Conservation (phyloP, 2,797 vertebrate genomes). For the Enteromius paludinosus region DNA sequence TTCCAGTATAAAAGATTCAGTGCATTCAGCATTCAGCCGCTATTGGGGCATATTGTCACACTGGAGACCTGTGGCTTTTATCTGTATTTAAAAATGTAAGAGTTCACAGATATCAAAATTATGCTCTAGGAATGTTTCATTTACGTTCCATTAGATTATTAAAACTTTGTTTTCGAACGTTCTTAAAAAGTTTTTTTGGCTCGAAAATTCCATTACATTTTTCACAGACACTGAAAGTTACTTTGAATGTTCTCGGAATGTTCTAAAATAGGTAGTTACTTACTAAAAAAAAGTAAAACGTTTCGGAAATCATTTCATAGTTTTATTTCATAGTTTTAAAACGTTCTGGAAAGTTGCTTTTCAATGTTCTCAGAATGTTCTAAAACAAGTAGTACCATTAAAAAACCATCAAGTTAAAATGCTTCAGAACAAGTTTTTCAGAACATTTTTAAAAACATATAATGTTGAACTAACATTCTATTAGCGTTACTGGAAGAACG, state of each 20-base stretch:
- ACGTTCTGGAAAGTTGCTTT: background rate
- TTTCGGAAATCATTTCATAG: too few relatives aligned
- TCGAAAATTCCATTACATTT: background rate
- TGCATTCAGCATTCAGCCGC: too few relatives aligned
- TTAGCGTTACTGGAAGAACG: background rate
- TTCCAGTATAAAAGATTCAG: background rate
- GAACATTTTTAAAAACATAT: background rate
- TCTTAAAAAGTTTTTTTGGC: background rate
- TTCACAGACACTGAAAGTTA: background rate
- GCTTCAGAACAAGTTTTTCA: background rate
- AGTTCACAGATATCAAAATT: background rate
- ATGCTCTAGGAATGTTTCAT: background rate
- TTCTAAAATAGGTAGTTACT: background rate
- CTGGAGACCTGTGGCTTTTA: background rate
- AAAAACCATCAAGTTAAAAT: background rate
- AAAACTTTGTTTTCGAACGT: background rate
- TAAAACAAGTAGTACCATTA: background rate
- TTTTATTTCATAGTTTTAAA: background rate
- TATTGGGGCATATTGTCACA: slow-evolving; percentile 17
- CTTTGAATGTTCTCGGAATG: background rate
- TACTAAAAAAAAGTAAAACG: too few relatives aligned
- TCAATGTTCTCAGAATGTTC: background rate
- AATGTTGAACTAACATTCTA: background rate
- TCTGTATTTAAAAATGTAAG: background rate
- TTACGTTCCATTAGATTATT: background rate